These are phyloP conservation scores for Drosophila eohydei DNA, from an alignment of 2,888 invertebrate genomes.

Conservation along the genomic window DNA sequence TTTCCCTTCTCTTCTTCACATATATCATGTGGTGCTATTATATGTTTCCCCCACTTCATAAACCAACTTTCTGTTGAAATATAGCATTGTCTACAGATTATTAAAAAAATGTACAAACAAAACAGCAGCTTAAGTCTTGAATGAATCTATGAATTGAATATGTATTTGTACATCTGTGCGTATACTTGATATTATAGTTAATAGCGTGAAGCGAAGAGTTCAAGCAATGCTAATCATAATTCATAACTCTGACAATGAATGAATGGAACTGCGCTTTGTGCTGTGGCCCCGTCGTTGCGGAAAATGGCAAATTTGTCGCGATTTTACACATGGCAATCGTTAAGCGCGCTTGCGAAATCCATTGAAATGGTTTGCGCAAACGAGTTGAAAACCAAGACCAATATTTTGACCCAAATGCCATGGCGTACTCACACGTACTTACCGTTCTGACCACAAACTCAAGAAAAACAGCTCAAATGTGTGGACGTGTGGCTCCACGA, in stretches of 20 bases:
- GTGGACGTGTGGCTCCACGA: conserved; percentile 44
- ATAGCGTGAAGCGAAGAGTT: neutral
- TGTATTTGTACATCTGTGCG: neutral
- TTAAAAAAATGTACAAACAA: neutral
- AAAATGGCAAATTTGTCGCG: conserved; percentile 12
- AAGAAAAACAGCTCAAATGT: conserved; percentile 42
- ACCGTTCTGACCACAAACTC: conserved; percentile 53
- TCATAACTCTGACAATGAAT: conserved; percentile 3
- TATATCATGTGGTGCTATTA: neutral
- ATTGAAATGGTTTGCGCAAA: conserved; percentile 52
- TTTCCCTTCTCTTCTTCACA: neutral
- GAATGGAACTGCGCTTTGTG: neutral
- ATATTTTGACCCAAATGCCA: conserved; percentile 61
- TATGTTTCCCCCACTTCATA: neutral
- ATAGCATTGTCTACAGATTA: neutral
- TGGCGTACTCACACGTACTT: conserved; percentile 54
- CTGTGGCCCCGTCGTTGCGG: neutral
- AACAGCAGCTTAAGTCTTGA: neutral
- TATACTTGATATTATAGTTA: conserved; percentile 2
- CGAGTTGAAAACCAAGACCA: conserved; percentile 57
- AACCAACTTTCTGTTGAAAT: neutral
- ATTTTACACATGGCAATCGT: conserved; percentile 8
- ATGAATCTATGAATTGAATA: neutral
- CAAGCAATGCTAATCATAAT: neutral
- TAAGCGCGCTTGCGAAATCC: conserved; percentile 23